phyloP scores from a whole-genome alignment of 2,888 invertebrate genomes.

The Teinopalpus imperialis region DNA sequence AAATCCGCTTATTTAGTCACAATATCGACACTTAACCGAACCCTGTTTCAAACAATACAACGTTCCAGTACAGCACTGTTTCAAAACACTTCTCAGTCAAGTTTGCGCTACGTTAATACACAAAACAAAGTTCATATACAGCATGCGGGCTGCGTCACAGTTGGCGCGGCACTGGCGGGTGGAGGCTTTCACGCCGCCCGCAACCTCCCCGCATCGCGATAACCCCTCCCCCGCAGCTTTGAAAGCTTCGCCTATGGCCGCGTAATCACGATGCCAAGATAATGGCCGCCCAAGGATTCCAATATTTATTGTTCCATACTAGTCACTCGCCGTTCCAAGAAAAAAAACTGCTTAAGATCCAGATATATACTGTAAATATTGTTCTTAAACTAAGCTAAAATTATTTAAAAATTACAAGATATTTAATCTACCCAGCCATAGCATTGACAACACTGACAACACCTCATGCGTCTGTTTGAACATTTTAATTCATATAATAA shows the following conservation, averaged over 20 bases:
- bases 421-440: too few species aligned
- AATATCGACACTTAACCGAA: conserved; percentile 7
- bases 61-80: conserved; percentile 43
- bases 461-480: too few species aligned
- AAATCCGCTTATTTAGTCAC: conserved; percentile 30
- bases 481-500: too few species aligned
- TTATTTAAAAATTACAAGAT: too few species aligned
- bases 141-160: conserved; percentile 65
- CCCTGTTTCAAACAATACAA: conserved; percentile 5
- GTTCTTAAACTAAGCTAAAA: too few species aligned
- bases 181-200: conserved; percentile 66
- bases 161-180: conserved; percentile 73
- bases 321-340: conserved; percentile 59
- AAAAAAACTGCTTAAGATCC: conserved; percentile 32
- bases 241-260: conserved; percentile 70
- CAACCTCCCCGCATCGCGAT: conserved; percentile 51
- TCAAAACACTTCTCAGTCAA: conserved; percentile 60
- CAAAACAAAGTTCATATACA: conserved; percentile 43
- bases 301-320: conserved; percentile 76
- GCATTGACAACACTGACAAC: too few species aligned
- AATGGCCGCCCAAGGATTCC: conserved; percentile 75
- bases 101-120: conserved; percentile 58
- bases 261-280: conserved; percentile 77
- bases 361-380: neutral
- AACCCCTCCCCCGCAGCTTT: conserved; percentile 65